A percentile compares a stretch with the other conserved stretches of the same genome.
These are phyloP conservation scores for Helicoverpa armigera DNA, from an alignment of 1,140 invertebrate species.

Conservation along the genomic window DNA sequence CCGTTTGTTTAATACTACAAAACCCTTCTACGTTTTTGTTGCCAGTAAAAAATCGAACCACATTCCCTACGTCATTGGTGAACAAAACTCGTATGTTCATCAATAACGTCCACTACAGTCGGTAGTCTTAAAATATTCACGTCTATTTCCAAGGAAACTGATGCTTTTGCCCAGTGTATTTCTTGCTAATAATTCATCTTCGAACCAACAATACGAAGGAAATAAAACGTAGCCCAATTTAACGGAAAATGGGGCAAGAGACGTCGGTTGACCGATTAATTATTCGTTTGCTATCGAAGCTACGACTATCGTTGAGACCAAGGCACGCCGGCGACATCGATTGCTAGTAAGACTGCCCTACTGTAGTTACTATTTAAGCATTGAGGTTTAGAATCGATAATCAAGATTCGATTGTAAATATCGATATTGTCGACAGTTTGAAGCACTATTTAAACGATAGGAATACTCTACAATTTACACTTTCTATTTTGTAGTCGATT, in stretches of 20 bases:
- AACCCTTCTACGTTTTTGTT: conserved; percentile 1
- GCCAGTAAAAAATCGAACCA: background rate
- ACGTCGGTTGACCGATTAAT: conserved; percentile 80
- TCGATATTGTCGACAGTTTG: background rate
- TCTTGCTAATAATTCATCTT: conserved; percentile 37
- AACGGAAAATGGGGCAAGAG: conserved; percentile 68
- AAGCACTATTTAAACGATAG: no score
- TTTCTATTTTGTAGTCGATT: no score
- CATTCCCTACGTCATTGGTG: background rate
- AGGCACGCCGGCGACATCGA: conserved; percentile 71
- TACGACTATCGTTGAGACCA: conserved; percentile 52
- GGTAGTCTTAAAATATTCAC: conserved; percentile 17
- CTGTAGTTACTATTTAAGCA: background rate
- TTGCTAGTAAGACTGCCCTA: conserved; percentile 53
- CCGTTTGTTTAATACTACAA: background rate
- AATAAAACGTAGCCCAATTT: conserved; percentile 60
- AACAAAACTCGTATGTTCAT: background rate
- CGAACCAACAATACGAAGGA: conserved; percentile 15
- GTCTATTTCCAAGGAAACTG: background rate
- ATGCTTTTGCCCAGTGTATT: background rate
- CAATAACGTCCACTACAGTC: conserved; percentile 16
- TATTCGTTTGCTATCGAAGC: conserved; percentile 68
- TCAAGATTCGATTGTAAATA: background rate
- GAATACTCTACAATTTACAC: no score
- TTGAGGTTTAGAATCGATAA: background rate